These are phyloP conservation scores for Takifugu flavidus DNA, from an alignment of 2,113 vertebrate genomes.

Conservation along the genomic window DNA sequence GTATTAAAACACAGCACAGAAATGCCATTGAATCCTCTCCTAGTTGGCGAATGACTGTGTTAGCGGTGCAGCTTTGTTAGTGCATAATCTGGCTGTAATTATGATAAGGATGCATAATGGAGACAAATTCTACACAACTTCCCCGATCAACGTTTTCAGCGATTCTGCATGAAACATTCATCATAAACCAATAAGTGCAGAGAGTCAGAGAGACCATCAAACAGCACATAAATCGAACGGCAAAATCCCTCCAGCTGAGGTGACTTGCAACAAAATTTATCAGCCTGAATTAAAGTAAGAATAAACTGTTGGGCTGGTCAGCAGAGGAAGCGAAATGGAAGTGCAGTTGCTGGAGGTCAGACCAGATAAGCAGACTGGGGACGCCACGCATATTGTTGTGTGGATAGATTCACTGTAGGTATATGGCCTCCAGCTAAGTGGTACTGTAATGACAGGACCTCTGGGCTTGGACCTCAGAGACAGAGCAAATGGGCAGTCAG, in stretches of 20 bases:
- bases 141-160: conserved; percentile 59
- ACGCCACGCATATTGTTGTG: conserved; percentile 53
- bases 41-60: conserved; percentile 55
- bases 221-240: background rate
- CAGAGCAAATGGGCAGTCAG: conserved; percentile 63
- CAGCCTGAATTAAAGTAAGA: conserved; percentile 4
- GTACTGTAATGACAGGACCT: conserved; percentile 60
- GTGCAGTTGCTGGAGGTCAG: conserved; percentile 52
- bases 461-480: conserved; percentile 51
- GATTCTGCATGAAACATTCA: conserved; percentile 64
- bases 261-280: conserved; percentile 26
- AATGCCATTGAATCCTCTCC: conserved; percentile 32
- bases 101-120: conserved; percentile 70
- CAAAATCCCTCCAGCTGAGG: conserved; percentile 18
- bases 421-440: conserved; percentile 52
- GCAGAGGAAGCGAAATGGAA: conserved; percentile 4
- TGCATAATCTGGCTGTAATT: conserved; percentile 67
- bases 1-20: conserved; percentile 23
- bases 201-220: conserved; percentile 48
- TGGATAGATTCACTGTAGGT: conserved; percentile 58
- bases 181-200: conserved; percentile 45
- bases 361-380: conserved; percentile 46
- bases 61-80: conserved; percentile 52
- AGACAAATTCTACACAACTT: conserved; percentile 66
- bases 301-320: conserved; percentile 1